Conservation (phyloP, 2,888 invertebrate species). For the Agonopterix heracliana region DNA sequence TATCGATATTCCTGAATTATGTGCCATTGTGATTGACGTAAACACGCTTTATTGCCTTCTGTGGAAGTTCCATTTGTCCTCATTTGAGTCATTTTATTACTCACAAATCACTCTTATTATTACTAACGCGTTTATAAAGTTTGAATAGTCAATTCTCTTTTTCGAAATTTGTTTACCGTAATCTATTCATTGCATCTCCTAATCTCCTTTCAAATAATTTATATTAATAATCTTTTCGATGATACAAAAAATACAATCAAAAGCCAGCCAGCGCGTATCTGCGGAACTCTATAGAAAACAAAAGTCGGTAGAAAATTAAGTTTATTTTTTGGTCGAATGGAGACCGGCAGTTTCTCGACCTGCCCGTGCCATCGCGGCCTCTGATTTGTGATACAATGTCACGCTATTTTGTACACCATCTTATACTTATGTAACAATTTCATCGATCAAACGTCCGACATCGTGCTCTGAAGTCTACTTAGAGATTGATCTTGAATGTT, state of each 20-base stretch:
- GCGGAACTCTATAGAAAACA: slow-evolving; percentile 28
- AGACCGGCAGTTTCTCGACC: slow-evolving; percentile 34
- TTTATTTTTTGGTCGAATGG: slow-evolving; percentile 31
- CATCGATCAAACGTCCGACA: slow-evolving; percentile 32
- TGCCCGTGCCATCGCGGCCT: slow-evolving; percentile 48
- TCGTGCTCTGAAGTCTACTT: background rate
- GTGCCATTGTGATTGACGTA: background rate
- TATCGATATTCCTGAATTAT: too few species aligned
- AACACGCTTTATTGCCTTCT: background rate
- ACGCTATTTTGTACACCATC: slow-evolving; percentile 32
- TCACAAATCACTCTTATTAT: too few species aligned
- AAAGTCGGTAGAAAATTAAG: slow-evolving; percentile 21
- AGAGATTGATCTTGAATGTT: slow-evolving; percentile 1
- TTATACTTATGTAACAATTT: slow-evolving; percentile 21
- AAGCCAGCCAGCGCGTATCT: too few species aligned
- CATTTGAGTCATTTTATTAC: slow-evolving; percentile 5
- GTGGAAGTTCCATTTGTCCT: slow-evolving; percentile 5
- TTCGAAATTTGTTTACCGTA: too few species aligned
- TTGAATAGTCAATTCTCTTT: too few species aligned
- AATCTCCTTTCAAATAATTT: too few species aligned
- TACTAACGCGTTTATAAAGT: too few species aligned
- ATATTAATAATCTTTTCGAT: too few species aligned
- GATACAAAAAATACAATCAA: too few species aligned
- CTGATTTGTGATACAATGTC: slow-evolving; percentile 37
- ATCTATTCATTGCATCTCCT: too few species aligned